Percentiles rank a stretch among this genome's conserved stretches.
These are phyloP conservation scores for Rhinogobius similis DNA, from an alignment of 2,113 vertebrate species.

Conservation along the genomic window DNA sequence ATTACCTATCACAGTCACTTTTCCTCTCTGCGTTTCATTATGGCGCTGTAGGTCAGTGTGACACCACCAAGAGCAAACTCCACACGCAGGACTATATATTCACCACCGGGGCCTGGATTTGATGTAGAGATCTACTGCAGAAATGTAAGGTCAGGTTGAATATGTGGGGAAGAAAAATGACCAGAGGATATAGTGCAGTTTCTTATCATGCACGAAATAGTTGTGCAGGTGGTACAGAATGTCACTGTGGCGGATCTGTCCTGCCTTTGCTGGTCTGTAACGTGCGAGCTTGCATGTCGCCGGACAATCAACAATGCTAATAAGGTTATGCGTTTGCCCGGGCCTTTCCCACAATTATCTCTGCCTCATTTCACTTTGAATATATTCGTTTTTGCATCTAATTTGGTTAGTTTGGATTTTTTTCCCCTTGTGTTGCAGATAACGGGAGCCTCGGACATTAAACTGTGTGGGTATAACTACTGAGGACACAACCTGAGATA, in stretches of 20 bases:
- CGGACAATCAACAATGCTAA: background rate
- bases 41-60: constrained; percentile 54
- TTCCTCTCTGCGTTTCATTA: constrained; percentile 23
- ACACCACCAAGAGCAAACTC: constrained; percentile 36
- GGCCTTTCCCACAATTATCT: background rate
- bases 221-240: constrained; percentile 22
- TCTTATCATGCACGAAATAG: background rate
- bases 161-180: constrained; percentile 6
- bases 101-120: constrained; percentile 1
- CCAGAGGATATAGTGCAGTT: constrained; percentile 9
- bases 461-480: too few species aligned
- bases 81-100: constrained; percentile 6
- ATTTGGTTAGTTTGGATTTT: background rate
- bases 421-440: background rate
- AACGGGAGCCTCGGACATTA: background rate
- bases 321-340: background rate
- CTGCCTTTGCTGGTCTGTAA: background rate
- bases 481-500: too few species aligned
- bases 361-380: background rate
- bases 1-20: constrained; percentile 28
- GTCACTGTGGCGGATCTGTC: constrained; percentile 1
- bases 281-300: background rate
- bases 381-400: background rate
- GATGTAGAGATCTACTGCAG: constrained; percentile 5
- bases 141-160: constrained; percentile 32